Conservation (phyloP, 2,888 invertebrate genomes). For the Caenorhabditis afra region DNA sequence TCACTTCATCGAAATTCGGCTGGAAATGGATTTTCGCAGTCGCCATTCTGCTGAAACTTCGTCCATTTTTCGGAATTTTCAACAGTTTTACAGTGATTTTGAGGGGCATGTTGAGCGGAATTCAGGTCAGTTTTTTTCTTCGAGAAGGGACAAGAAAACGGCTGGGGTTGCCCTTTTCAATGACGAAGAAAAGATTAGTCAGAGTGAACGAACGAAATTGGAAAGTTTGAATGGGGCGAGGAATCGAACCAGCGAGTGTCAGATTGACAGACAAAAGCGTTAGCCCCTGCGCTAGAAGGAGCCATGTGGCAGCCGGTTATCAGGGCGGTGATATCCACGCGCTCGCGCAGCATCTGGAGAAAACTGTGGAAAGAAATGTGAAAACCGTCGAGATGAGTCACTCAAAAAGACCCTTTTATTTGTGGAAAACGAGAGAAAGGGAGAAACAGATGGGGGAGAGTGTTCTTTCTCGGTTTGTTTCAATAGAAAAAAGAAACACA, state of each 20-base stretch:
- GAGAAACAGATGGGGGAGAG: background rate
- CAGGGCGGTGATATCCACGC: too few species aligned
- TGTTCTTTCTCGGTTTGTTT: too few species aligned
- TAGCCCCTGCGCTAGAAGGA: too few species aligned
- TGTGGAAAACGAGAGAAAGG: slow-evolving; percentile 8
- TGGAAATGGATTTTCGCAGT: slow-evolving; percentile 54
- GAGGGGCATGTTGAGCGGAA: background rate
- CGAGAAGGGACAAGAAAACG: background rate
- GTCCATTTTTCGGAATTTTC: background rate
- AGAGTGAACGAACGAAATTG: too few species aligned
- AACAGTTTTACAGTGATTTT: background rate
- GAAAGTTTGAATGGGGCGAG: too few species aligned
- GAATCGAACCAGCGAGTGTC: too few species aligned
- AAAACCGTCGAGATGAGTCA: slow-evolving; percentile 19
- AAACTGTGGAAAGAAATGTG: background rate
- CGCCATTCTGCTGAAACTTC: slow-evolving; percentile 23
- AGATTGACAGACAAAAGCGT: too few species aligned
- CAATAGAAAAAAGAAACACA: too few species aligned
- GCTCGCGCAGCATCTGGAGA: background rate
- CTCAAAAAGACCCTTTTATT: slow-evolving; percentile 16
- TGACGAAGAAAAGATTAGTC: too few species aligned
- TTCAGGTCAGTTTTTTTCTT: background rate
- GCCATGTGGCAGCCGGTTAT: too few species aligned
- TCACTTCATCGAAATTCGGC: slow-evolving; percentile 56
- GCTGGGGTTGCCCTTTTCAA: too few species aligned